Conservation (phyloP, 2,113 vertebrate genomes). For the Eretmochelys imbricata region DNA sequence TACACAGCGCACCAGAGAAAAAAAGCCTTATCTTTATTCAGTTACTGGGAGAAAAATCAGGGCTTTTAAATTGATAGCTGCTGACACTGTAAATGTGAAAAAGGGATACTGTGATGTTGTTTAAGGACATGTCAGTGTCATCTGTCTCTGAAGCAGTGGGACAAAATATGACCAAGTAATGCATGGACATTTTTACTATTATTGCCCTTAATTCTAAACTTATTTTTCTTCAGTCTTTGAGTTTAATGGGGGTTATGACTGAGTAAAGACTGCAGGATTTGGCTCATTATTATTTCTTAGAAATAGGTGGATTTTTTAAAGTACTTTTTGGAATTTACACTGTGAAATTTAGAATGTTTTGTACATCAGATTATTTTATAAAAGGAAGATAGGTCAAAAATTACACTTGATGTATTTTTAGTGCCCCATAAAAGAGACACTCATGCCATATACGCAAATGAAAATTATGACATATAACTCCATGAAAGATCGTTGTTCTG, state of each 20-base stretch:
- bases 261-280: not conserved
- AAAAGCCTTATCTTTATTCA: not conserved
- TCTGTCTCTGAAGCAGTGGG: not conserved
- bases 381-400: not conserved
- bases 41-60: not conserved
- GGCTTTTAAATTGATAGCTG: not conserved
- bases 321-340: not conserved
- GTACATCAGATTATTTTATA: not conserved
- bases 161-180: not conserved
- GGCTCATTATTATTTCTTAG: not conserved
- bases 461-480: not conserved
- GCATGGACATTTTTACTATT: not conserved
- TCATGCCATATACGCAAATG: not conserved
- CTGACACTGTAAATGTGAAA: not conserved
- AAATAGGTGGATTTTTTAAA: not conserved
- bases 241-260: not conserved
- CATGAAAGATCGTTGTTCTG: not conserved
- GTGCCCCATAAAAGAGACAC: not conserved
- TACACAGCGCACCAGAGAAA: not conserved
- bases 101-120: not conserved
- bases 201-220: not conserved
- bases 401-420: not conserved
- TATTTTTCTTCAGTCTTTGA: not conserved
- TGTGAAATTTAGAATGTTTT: not conserved
- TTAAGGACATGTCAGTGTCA: not conserved